Conservation (phyloP, 1,140 invertebrate species). For the Macrocentrus cingulum region DNA sequence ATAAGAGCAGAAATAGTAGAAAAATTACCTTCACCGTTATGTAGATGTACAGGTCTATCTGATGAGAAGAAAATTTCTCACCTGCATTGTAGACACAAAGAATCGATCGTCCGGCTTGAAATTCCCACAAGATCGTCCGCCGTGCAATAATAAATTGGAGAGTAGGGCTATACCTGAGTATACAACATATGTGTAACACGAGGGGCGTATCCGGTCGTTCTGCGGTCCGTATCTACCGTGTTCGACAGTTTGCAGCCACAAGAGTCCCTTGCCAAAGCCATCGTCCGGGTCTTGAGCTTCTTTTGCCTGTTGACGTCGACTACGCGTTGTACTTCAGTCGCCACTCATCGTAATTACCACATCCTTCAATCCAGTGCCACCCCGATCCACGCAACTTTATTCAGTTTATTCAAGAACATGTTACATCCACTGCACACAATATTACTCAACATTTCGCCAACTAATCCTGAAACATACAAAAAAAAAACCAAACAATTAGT, state of each 20-base stretch:
- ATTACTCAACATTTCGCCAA: too few species aligned
- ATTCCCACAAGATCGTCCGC: conserved; percentile 28
- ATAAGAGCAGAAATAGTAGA: too few species aligned
- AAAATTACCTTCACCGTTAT: too few species aligned
- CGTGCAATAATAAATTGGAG: conserved; percentile 24
- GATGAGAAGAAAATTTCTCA: neutral
- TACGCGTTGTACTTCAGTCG: neutral
- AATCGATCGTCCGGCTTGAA: conserved; percentile 6
- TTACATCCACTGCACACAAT: too few species aligned
- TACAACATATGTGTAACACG: conserved; percentile 28
- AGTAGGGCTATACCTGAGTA: neutral
- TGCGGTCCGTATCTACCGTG: conserved; percentile 24
- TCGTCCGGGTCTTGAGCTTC: conserved; percentile 11
- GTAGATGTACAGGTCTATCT: too few species aligned
- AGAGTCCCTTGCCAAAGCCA: conserved; percentile 20
- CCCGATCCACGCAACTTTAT: neutral
- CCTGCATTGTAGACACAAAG: conserved; percentile 12
- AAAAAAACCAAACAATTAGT: too few species aligned
- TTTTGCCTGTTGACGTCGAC: conserved; percentile 7
- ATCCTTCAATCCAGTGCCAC: neutral
- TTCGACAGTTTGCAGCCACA: conserved; percentile 26
- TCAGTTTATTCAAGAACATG: too few species aligned
- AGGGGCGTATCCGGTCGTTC: conserved; percentile 28
- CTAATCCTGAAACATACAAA: too few species aligned
- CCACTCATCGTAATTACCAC: conserved; percentile 4